These are phyloP conservation scores for Danionella cerebrum DNA, from an alignment of 2,113 vertebrate species.

Conservation along the genomic window DNA sequence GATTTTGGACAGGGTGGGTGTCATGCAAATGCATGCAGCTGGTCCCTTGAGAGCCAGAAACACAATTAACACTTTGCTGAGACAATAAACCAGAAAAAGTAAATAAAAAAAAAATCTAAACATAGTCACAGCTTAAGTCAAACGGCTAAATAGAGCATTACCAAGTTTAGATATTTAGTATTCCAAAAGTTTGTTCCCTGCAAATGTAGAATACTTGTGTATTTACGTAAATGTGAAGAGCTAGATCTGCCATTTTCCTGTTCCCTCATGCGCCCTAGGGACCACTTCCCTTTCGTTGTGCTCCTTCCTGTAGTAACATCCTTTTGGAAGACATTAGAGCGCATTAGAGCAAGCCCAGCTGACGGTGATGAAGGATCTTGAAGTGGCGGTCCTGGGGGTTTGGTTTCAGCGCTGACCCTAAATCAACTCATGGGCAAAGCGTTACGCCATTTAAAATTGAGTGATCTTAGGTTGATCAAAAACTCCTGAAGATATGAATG, in stretches of 20 bases:
- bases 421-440: too few species aligned
- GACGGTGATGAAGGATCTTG: constrained; percentile 16
- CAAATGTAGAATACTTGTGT: too few species aligned
- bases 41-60: background rate
- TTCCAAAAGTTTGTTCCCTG: too few species aligned
- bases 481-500: too few species aligned
- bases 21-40: background rate
- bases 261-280: background rate
- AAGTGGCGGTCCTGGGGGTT: constrained; percentile 12
- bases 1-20: background rate
- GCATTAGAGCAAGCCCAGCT: constrained; percentile 6
- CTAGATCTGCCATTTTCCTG: too few species aligned
- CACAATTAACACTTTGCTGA: background rate
- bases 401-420: background rate
- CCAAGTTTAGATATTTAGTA: too few species aligned
- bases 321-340: constrained; percentile 48
- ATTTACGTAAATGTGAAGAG: too few species aligned
- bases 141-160: too few species aligned
- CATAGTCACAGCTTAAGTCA: background rate
- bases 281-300: constrained; percentile 48
- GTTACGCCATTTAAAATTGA: too few species aligned
- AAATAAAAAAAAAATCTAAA: constrained; percentile 14
- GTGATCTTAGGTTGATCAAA: too few species aligned
- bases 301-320: constrained; percentile 62
- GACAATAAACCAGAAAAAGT: too few species aligned